Evolutionary conservation across 2,797 vertebrate species (phyloP), one percentile per base, ranked within the genome.

Genomic region (Sebastes alutus): DNA sequence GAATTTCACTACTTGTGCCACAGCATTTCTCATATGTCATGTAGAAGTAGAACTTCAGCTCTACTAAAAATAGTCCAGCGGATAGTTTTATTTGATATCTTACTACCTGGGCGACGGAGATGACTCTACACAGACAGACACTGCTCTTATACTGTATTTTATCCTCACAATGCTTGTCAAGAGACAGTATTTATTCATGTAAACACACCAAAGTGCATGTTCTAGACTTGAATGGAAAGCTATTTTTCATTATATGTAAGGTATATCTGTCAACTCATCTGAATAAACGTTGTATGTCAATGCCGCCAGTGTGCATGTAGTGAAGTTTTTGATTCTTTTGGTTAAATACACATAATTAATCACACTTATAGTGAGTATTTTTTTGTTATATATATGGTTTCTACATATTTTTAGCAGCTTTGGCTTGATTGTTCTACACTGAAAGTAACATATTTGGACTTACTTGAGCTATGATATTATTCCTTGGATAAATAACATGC

Each of bases 261-360:
- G 62, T 55, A 14, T 11, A 72, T 58, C 30, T 84, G 52, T 69
- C 46, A 58, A 10, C 14, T 80, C 32, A 58, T 70, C 56, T 55
- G 13, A 94, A 92, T 92, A 94, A 94, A 93, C 16, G 52, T 20
- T 68, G 14, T 80, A 54, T 68, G 6, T 77, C 59, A 80, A 68
- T 79, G 3, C 38, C 16, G 67, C 16, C 23, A 0, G 11, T 58
- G 38, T 80, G 14, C 9, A 16, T 75, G 58, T 35, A 25, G 20
- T 38, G 1, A 7, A 72, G 4, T 80, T 72, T 74, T 69, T 59
- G 1, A 33, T 62, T 62, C 20, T 59, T 16, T 16, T 62, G 60
- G 29, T 61, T 32, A 54, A 58, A 73, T 18, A 33, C 10, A 56
- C 4, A 29, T 9, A 49, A 54, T 58, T 54, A 22, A 11, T 64